Conservation (phyloP, 1,140 invertebrate genomes). For the Drosophila willistoni region DNA sequence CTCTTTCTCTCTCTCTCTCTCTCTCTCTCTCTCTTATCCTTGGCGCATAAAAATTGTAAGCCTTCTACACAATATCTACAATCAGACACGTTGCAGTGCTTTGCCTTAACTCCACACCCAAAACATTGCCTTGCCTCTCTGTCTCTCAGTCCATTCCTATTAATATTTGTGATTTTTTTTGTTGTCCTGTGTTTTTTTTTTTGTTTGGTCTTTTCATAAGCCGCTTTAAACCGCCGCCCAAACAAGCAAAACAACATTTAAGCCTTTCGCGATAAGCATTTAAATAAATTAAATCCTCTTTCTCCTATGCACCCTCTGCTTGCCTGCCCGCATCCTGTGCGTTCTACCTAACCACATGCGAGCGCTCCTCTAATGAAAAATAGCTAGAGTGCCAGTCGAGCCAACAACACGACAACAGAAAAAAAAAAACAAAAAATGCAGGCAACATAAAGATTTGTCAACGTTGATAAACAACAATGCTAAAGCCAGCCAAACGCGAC, state of each 20-base stretch:
- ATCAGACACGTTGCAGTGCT: constrained; percentile 37
- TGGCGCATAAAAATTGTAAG: not conserved
- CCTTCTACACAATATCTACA: constrained; percentile 18
- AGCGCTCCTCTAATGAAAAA: constrained; percentile 71
- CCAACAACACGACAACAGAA: constrained; percentile 43
- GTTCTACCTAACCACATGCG: constrained; percentile 54
- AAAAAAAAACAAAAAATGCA: constrained; percentile 59
- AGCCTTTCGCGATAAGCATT: constrained; percentile 81
- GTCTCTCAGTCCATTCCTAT: not conserved
- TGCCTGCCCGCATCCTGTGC: not conserved
- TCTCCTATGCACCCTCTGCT: not conserved
- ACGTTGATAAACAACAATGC: constrained; percentile 75
- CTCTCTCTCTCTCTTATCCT: not conserved
- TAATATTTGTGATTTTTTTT: constrained; percentile 5
- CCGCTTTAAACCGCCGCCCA: constrained; percentile 76
- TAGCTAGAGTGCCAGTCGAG: constrained; percentile 65
- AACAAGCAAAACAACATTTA: constrained; percentile 79
- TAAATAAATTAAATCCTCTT: constrained; percentile 76
- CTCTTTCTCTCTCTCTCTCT: not conserved
- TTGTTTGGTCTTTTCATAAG: constrained; percentile 53
- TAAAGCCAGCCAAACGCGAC: constrained; percentile 55
- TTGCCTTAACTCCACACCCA: constrained; percentile 14
- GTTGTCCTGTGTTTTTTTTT: constrained; percentile 24
- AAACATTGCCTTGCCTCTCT: not conserved
- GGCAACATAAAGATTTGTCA: constrained; percentile 79